These are phyloP conservation scores for Geopemphigus sp. DNA, from an alignment of 1,140 invertebrate species.

Conservation along the genomic window DNA sequence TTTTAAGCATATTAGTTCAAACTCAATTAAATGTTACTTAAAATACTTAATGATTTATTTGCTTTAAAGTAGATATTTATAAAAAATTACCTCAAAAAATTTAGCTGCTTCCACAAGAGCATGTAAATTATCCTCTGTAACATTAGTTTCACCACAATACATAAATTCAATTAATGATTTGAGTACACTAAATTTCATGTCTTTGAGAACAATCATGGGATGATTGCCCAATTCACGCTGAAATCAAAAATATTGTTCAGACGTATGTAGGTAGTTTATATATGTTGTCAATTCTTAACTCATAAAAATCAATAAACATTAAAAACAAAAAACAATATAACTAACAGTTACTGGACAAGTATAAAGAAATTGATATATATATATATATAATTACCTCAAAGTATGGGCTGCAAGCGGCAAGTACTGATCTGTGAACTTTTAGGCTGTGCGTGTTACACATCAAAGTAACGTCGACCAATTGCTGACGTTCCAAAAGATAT, in stretches of 20 bases:
- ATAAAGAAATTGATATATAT: too few relatives aligned
- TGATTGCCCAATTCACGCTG: constrained; percentile 59
- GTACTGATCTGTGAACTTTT: constrained; percentile 62
- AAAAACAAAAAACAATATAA: background rate
- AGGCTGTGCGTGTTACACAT: constrained; percentile 63
- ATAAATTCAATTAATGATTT: constrained; percentile 63
- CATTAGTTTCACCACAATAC: constrained; percentile 62
- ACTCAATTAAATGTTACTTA: background rate
- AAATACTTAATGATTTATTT: background rate
- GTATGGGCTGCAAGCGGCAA: constrained; percentile 65
- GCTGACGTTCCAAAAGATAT: constrained; percentile 60
- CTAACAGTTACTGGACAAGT: too few relatives aligned
- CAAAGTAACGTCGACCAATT: constrained; percentile 62
- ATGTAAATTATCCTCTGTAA: constrained; percentile 59
- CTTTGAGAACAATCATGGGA: constrained; percentile 61
- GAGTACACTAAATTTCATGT: constrained; percentile 61
- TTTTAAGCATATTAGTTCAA: constrained; percentile 11
- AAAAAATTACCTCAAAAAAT: constrained; percentile 59
- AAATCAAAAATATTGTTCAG: constrained; percentile 51
- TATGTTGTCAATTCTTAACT: background rate
- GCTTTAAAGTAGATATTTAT: background rate
- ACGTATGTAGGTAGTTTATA: background rate
- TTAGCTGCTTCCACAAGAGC: constrained; percentile 59
- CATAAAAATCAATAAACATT: background rate
- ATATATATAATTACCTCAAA: constrained; percentile 60